Base-by-base conservation (phyloP, 2,888 invertebrate species). In the Glaucopsyche alexis region DNA sequence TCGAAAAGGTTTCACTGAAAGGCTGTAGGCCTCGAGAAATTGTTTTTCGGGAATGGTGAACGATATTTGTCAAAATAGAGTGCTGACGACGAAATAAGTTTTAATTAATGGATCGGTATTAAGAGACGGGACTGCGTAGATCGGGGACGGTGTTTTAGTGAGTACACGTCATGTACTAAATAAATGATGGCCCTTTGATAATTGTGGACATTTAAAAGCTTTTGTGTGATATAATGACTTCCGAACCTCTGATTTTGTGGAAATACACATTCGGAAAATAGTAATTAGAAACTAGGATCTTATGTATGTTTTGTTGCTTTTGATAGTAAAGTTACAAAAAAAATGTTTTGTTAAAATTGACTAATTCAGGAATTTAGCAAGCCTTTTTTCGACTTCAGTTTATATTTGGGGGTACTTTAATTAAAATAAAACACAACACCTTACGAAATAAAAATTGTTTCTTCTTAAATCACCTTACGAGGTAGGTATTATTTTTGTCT, bases 31-130 rank as follows among this genome's bases (percentile, higher is more conserved):
- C 47, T 69, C 69, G 47, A 69, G 69, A 69, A 49, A 69, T 69
- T 69, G 69, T 69, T 69, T 85, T 85, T 81, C 81, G 85, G 86
- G 85, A 83, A 85, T 82, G 82, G 83, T 81, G 80, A 82, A 83
- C 83, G 80, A 79, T 85, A 83, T 87, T 87, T 86, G 85, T 83
- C 81, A 76, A 83, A 83, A 83, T 83, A 81, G 82, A 79, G 82
- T 86, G 85, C 86, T 85, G 81, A 86, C 81, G 83, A 87, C 90
- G 87, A 90, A 90, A 91, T 89, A 92, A 92, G 88, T 93, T 93
- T 91, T 92, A 93, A 93, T 93, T 93, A 93, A 93, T 92, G 93
- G 90, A 93, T 92, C 86, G 90, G 87, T 85, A 89, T 88, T 89
- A 87, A 80, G 91, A 88, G 90, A 89, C 88, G 86, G 83, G 77